Evolutionary conservation across 2,113 vertebrate genomes (phyloP).

Genomic region (Leptobrachium ailaonicum): DNA sequence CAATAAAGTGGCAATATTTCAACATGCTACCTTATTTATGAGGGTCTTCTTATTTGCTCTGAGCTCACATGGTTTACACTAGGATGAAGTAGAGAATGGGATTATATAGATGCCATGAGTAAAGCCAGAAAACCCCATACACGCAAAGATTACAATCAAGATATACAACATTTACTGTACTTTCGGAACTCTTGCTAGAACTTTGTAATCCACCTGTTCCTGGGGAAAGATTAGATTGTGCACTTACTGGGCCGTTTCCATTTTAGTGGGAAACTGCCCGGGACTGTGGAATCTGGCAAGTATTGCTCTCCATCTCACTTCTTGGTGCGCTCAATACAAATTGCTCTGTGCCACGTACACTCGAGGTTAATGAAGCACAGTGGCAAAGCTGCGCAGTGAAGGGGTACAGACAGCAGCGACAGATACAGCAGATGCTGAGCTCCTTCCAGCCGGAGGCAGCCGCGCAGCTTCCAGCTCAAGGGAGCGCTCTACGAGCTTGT

Average conservation of each 20-base stretch:
- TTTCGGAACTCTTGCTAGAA: no score
- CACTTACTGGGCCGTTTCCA: background rate
- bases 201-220: no score
- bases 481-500: background rate
- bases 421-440: background rate
- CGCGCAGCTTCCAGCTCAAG: background rate
- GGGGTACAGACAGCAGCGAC: background rate
- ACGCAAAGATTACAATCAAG: no score
- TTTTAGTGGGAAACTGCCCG: background rate
- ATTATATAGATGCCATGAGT: no score
- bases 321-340: background rate
- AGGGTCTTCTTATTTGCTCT: no score
- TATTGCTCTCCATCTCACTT: background rate
- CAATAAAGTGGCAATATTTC: no score
- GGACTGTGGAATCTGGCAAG: background rate
- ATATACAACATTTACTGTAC: no score
- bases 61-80: no score
- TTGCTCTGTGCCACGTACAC: background rate
- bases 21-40: no score
- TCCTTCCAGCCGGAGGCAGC: slow-evolving; percentile 1
- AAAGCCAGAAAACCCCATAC: no score
- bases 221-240: background rate
- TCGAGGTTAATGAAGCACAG: slow-evolving; percentile 2
- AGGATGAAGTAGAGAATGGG: no score
- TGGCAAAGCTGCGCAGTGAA: slow-evolving; percentile 1